phyloP scores from a whole-genome alignment of 2,888 invertebrate genomes.

The Cryptosula pallasiana region DNA sequence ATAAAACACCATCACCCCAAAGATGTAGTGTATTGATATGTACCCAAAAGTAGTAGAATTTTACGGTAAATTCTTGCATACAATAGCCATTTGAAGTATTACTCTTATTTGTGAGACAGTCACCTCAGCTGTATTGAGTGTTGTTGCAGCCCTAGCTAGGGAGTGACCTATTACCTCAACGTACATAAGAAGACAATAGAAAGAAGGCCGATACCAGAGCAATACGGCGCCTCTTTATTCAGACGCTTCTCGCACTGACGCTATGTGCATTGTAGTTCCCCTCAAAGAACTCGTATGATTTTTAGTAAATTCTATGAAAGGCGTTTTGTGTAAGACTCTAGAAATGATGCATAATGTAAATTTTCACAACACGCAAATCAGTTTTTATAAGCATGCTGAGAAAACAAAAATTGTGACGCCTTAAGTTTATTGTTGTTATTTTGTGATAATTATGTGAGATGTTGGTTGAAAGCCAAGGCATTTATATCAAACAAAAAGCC shows the following conservation, averaged over 20 bases:
- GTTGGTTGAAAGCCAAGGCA: neutral
- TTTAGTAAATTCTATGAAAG: neutral
- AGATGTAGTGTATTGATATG: too few relatives aligned
- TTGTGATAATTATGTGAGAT: neutral
- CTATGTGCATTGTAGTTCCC: neutral
- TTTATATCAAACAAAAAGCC: neutral
- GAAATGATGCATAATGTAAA: conserved; percentile 17
- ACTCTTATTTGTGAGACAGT: too few relatives aligned
- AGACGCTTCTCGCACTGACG: neutral
- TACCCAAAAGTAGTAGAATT: too few relatives aligned
- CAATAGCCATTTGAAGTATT: too few relatives aligned
- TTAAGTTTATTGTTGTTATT: neutral
- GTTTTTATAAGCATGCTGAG: neutral
- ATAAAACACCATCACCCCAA: too few relatives aligned
- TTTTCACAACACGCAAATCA: neutral
- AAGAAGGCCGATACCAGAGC: neutral
- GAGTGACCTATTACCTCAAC: conserved; percentile 11
- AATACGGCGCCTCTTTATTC: neutral
- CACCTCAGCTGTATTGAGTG: neutral
- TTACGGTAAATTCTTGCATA: too few relatives aligned
- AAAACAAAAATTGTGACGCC: neutral
- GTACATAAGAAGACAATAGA: conserved; percentile 22
- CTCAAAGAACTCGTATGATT: neutral
- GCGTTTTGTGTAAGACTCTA: neutral
- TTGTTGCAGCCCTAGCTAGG: neutral